Percentiles rank a stretch among this genome's conserved stretches.
These are phyloP conservation scores for Hypsibius dujardini DNA, from an alignment of 1,140 invertebrate species.

Conservation along the genomic window DNA sequence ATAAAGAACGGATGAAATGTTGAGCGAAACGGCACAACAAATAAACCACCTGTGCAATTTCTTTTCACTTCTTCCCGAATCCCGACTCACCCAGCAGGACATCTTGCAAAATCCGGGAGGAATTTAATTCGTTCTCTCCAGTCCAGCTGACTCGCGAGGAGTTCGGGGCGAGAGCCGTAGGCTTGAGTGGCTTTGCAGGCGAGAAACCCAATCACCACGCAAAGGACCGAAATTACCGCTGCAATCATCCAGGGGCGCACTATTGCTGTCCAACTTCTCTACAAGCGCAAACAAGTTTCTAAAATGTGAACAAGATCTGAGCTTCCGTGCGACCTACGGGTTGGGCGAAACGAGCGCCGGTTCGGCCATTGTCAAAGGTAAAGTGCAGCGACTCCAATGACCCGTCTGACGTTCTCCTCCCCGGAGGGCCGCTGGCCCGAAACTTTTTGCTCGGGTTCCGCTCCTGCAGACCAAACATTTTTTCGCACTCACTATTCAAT, in stretches of 20 bases:
- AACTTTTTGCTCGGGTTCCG: background rate
- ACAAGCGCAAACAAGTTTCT: background rate
- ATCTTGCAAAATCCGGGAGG: background rate
- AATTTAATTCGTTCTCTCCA: background rate
- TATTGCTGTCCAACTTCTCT: background rate
- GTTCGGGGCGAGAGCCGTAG: background rate
- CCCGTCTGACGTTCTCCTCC: too few species aligned
- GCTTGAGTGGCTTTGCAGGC: background rate
- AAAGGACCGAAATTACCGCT: background rate
- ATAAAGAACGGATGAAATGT: too few species aligned
- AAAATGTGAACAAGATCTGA: background rate
- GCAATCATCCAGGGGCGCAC: too few species aligned
- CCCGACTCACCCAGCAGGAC: background rate
- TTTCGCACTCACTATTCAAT: background rate
- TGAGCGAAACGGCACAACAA: too few species aligned
- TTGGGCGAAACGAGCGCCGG: background rate
- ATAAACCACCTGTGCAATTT: background rate
- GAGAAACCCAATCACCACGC: background rate
- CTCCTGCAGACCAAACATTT: background rate
- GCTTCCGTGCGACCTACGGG: background rate
- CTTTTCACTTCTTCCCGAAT: background rate
- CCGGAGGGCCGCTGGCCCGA: too few species aligned
- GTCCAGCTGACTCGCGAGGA: background rate
- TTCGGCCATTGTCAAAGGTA: background rate
- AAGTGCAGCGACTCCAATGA: background rate